Evolutionary conservation across 2,113 vertebrate species (phyloP), one percentile per base, ranked within the genome.

Genomic region (Mesembrinibis cayennensis): DNA sequence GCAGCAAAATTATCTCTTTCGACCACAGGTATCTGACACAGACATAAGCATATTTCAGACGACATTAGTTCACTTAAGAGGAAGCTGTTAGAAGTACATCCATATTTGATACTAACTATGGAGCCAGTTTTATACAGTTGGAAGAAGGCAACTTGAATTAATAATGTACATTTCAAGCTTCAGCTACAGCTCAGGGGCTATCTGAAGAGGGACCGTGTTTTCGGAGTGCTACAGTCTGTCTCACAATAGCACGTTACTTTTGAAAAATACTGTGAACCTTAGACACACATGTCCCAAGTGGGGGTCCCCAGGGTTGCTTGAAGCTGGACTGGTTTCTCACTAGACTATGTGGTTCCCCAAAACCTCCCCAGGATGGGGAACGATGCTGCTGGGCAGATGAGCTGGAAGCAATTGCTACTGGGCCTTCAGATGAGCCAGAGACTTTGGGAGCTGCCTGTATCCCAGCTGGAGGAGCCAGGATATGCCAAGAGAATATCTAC

Each of bases 81-180:
- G 81, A 97, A 93, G 87, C 58, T 88, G 73, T 91, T 94, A 82
- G 44, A 87, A 89, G 58, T 80, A 66, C 83, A 95, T 94, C 65
- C 61, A 80, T 94, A 97, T 95, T 95, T 89, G 84, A 93, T 91
- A 85, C 82, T 70, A 95, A 85, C 70, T 77, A 66, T 66, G 91
- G 87, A 97, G 91, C 49, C 89, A 88, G 81, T 85, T 91, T 97
- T 87, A 94, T 59, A 87, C 59, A 94, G 66, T 70, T 96, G 84
- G 58, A 96, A 95, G 40, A 76, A 85, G 44, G 61, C 73, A 90
- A 85, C 73, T 76, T 94, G 66, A 95, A 95, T 94, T 85, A 95
- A 95, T 93, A 93, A 95, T 66, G 84, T 25, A 47, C 45, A 62
- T 88, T 94, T 85, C 0, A 1, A 94, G 61, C 44, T 82, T 52